A percentile compares a stretch with the other conserved stretches of the same genome.
Evolutionary conservation across 2,113 vertebrate genomes (phyloP).

Genomic region (Austrofundulus limnaeus): DNA sequence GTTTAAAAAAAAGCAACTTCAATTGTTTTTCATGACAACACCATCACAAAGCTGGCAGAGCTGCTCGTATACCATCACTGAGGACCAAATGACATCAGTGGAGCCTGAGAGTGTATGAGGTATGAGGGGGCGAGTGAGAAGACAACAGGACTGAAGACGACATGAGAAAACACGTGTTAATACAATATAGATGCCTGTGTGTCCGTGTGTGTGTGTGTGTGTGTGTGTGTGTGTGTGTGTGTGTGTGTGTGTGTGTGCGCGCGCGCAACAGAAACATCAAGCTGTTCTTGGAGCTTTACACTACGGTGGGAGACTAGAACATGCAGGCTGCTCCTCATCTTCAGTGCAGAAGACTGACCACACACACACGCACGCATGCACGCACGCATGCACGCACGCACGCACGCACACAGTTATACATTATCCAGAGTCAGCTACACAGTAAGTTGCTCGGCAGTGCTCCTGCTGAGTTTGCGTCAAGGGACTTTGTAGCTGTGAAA

Average conservation of each 20-base stretch:
- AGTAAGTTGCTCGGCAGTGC: constrained; percentile 11
- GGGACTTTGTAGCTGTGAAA: constrained; percentile 36
- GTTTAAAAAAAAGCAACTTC: constrained; percentile 16
- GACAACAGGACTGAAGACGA: constrained; percentile 7
- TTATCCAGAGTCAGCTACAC: no score
- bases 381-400: constrained; percentile 1
- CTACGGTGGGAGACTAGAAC: constrained; percentile 43
- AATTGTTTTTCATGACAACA: constrained; percentile 10
- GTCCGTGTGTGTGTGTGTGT: background rate
- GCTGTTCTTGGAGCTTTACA: constrained; percentile 28
- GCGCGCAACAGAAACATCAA: constrained; percentile 40
- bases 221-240: background rate
- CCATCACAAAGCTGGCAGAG: constrained; percentile 8
- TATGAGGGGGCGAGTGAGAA: constrained; percentile 11
- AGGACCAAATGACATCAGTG: constrained; percentile 21
- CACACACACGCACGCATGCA: no score
- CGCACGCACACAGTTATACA: no score
- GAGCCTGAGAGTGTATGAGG: constrained; percentile 2
- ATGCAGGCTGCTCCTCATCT: constrained; percentile 38
- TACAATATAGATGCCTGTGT: constrained; percentile 18
- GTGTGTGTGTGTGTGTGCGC: no score
- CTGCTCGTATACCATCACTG: constrained; percentile 9
- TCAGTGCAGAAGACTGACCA: constrained; percentile 2
- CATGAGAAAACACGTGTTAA: constrained; percentile 19
- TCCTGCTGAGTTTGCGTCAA: constrained; percentile 40